A percentile compares a stretch with the other conserved stretches of the same genome.
phyloP scores from a whole-genome alignment of 2,888 invertebrate species.

The Charanyca ferruginea region DNA sequence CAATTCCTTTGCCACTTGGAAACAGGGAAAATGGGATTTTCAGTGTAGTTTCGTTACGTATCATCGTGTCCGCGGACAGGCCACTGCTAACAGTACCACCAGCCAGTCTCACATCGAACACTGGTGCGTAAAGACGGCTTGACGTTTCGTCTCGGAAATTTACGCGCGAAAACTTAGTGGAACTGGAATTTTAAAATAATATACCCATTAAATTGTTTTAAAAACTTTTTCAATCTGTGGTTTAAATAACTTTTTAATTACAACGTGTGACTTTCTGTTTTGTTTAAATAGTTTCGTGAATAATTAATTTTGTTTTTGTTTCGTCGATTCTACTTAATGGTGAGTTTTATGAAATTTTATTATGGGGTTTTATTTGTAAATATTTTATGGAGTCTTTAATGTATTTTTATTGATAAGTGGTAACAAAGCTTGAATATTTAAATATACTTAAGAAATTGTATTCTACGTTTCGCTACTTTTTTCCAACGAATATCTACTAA shows the following conservation, averaged over 20 bases:
- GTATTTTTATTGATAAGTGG: not conserved
- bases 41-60: constrained; percentile 42
- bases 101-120: constrained; percentile 68
- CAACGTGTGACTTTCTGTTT: constrained; percentile 42
- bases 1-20: not conserved
- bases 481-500: not conserved
- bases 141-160: constrained; percentile 49
- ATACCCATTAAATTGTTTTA: constrained; percentile 8
- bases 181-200: constrained; percentile 10
- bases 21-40: constrained; percentile 30
- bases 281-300: constrained; percentile 54
- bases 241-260: constrained; percentile 42
- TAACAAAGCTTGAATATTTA: not conserved
- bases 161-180: constrained; percentile 64
- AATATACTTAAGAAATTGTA: too few species aligned
- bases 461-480: not conserved
- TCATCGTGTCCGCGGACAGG: constrained; percentile 43
- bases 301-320: constrained; percentile 40
- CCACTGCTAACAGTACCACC: constrained; percentile 34
- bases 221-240: constrained; percentile 41
- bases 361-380: not conserved
- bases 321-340: constrained; percentile 44
- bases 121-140: constrained; percentile 66
- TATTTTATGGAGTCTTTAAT: not conserved
- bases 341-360: constrained; percentile 50